phyloP scores from a whole-genome alignment of 92 coral and sea anemone genomes.

The Micromussa lordhowensis region DNA sequence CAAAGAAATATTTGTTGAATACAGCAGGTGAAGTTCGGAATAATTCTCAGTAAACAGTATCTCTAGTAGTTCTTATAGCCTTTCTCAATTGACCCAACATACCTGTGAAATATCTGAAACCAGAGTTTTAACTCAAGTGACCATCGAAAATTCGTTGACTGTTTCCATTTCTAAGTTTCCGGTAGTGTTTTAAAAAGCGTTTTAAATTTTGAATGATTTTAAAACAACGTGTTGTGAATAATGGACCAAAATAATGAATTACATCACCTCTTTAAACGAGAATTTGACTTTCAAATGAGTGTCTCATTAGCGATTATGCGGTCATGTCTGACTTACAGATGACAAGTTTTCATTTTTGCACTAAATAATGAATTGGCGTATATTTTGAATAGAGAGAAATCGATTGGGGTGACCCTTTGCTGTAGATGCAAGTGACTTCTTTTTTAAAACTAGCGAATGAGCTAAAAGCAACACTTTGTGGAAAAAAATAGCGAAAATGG shows the following conservation, averaged over 20 bases:
- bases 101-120: constrained; percentile 15
- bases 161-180: neutral
- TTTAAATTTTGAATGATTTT: constrained; percentile 27
- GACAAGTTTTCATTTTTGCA: neutral
- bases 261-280: neutral
- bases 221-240: constrained; percentile 8
- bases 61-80: neutral
- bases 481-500: neutral
- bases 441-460: neutral
- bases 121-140: neutral
- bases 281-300: constrained; percentile 43
- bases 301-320: neutral
- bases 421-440: neutral
- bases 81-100: neutral
- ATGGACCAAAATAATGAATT: constrained; percentile 32
- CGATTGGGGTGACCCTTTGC: neutral
- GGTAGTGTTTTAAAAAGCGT: neutral
- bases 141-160: neutral
- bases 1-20: neutral
- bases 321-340: neutral
- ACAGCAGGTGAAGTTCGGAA: neutral
- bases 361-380: neutral
- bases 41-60: neutral
- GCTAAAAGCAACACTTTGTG: neutral
- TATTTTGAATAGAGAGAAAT: neutral